Conservation (phyloP, 2,113 vertebrate genomes). For the Thermophis baileyi region DNA sequence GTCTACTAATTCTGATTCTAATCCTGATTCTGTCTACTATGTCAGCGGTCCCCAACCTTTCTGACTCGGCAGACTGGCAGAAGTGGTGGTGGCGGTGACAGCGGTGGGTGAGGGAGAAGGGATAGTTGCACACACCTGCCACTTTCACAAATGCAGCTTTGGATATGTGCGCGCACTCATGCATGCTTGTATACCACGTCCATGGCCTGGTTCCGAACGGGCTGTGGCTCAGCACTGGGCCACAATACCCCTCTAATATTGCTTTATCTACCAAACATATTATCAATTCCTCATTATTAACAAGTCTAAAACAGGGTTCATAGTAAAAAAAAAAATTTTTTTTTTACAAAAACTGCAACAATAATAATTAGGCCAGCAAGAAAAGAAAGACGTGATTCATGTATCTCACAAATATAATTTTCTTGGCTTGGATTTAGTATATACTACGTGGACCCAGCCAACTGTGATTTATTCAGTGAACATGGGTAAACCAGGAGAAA, state of each 20-base stretch:
- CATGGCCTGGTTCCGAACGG: too few species aligned
- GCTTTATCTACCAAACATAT: not conserved
- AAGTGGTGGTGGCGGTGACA: too few species aligned
- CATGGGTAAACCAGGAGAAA: not conserved
- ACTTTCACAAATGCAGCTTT: too few species aligned
- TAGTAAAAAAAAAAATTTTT: not conserved
- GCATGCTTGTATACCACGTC: too few species aligned
- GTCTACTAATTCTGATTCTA: too few species aligned
- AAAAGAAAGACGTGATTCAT: not conserved
- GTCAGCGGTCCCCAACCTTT: too few species aligned
- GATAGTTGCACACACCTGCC: too few species aligned
- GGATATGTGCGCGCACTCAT: too few species aligned
- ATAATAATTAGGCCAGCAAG: not conserved
- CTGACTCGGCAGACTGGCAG: too few species aligned
- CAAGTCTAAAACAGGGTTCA: not conserved
- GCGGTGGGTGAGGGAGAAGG: too few species aligned
- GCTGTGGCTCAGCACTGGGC: too few species aligned
- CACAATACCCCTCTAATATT: not conserved
- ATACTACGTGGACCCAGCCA: not conserved
- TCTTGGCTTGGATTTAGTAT: not conserved
- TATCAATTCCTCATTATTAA: not conserved
- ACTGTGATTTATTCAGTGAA: not conserved
- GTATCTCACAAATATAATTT: not conserved
- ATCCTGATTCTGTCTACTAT: too few species aligned
- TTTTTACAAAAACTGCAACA: not conserved